Evolutionary conservation across 2,888 invertebrate species (phyloP), one percentile per base, ranked within the genome.

Genomic region (Idaea dimidiata): DNA sequence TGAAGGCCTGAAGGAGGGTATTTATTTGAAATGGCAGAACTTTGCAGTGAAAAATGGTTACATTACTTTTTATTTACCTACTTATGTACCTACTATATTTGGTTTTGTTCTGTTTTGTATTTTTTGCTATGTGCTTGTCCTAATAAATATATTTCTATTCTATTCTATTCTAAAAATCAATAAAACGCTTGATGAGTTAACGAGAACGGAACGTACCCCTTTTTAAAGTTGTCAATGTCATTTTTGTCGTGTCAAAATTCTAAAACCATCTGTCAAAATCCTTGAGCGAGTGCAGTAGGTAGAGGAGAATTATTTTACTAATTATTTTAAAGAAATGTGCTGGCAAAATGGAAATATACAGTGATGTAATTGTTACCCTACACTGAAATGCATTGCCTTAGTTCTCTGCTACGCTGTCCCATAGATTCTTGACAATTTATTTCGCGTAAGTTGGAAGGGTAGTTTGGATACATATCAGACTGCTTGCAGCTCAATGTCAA

Each of bases 361-460:
- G 43, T 43, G 43, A 43, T 43, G 43, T 43, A 43, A 43, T 43
- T 43, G 43, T 43, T 43, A 43, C 43, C 14, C 8, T 43, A 43
- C 43, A 43, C 43, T 43, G 43, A 43, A 43, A 43, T 43, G 43
- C 43, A 43, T 43, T 43, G 43, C 43, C 43, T 43, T 43, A 43
- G 43, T 14, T 43, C 43, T 8, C 43, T 64, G 63, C 65, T 60
- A 65, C 54, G 58, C 60, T 61, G 62, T 72, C 59, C 62, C 73
- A 62, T 67, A 53, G 58, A 67, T 63, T 67, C 62, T 60, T 66
- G 64, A 59, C 64, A 59, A 62, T 66, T 59, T 60, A 43, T 65
- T 33, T 59, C 61, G 56, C 62, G 57, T 62, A 24, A 59, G 62
- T 59, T 56, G 70, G 43, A 43, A 43, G 43, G 43, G 43, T 43